Conservation (phyloP, 2,113 vertebrate species). For the Pollimyrus isidori region DNA sequence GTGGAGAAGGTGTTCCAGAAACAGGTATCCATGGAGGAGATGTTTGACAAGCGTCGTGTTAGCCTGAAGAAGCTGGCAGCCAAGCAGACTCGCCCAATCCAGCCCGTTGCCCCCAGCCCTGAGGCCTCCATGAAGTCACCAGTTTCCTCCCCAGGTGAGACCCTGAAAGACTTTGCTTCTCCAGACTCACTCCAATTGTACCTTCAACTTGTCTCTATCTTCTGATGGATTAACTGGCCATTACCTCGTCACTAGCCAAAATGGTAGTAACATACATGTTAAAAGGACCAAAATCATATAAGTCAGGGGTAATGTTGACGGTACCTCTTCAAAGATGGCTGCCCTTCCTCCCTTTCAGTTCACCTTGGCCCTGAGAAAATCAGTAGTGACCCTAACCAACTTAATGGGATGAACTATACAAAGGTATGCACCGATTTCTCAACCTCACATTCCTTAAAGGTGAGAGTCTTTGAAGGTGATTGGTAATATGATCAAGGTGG, state of each 20-base stretch:
- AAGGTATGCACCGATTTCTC: slow-evolving; percentile 52
- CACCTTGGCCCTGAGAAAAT: slow-evolving; percentile 37
- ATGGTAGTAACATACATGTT: not conserved
- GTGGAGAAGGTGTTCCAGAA: slow-evolving; percentile 87
- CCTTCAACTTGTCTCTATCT: slow-evolving; percentile 22
- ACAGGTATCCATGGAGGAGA: slow-evolving; percentile 83
- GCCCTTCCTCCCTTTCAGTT: slow-evolving; percentile 30
- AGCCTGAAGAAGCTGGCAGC: slow-evolving; percentile 94
- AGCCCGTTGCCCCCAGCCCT: slow-evolving; percentile 91
- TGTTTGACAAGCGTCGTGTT: slow-evolving; percentile 87
- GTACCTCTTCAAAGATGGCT: not conserved
- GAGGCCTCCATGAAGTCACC: slow-evolving; percentile 84
- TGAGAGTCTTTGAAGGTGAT: not conserved
- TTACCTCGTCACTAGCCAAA: not conserved
- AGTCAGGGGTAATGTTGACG: not conserved
- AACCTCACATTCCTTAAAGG: not conserved
- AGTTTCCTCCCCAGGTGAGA: slow-evolving; percentile 70
- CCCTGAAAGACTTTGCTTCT: not conserved
- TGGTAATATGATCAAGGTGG: not conserved
- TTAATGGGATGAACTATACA: slow-evolving; percentile 59
- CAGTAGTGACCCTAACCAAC: slow-evolving; percentile 46
- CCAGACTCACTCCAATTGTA: not conserved
- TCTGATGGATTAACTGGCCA: not conserved
- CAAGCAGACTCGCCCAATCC: slow-evolving; percentile 89
- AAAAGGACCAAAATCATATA: not conserved